Evolutionary conservation across 2,797 vertebrate genomes (phyloP).

Genomic region (Botia kubotai): DNA sequence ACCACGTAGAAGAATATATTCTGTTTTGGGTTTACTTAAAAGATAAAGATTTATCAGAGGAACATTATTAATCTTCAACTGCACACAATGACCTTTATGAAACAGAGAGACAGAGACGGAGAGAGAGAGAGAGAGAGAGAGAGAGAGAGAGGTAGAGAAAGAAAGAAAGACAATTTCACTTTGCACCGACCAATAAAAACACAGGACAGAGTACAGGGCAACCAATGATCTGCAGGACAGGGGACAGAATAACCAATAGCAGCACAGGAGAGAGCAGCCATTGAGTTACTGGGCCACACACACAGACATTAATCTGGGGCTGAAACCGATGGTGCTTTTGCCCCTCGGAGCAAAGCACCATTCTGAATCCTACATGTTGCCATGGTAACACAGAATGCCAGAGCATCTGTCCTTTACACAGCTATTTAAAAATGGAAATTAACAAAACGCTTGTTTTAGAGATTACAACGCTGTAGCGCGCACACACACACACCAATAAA

Average conservation of each 20-base stretch:
- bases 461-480: not conserved
- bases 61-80: slow-evolving; percentile 34
- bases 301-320: not conserved
- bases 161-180: not conserved
- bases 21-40: not conserved
- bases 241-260: not conserved
- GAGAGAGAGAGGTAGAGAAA: not conserved
- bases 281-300: not conserved
- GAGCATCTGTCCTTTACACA: not conserved
- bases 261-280: not conserved
- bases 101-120: not conserved
- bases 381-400: slow-evolving; percentile 16
- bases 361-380: not conserved
- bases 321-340: not conserved
- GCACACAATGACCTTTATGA: slow-evolving; percentile 14
- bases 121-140: slow-evolving; percentile 35
- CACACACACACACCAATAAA: too few relatives aligned
- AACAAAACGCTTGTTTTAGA: not conserved
- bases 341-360: not conserved
- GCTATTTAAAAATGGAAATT: slow-evolving; percentile 16
- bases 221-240: not conserved
- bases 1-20: not conserved
- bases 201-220: not conserved
- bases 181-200: not conserved
- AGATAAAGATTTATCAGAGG: not conserved